Evolutionary conservation across 2,113 vertebrate species (phyloP), one percentile per base, ranked within the genome.

Genomic region (Actenoides hombroni): DNA sequence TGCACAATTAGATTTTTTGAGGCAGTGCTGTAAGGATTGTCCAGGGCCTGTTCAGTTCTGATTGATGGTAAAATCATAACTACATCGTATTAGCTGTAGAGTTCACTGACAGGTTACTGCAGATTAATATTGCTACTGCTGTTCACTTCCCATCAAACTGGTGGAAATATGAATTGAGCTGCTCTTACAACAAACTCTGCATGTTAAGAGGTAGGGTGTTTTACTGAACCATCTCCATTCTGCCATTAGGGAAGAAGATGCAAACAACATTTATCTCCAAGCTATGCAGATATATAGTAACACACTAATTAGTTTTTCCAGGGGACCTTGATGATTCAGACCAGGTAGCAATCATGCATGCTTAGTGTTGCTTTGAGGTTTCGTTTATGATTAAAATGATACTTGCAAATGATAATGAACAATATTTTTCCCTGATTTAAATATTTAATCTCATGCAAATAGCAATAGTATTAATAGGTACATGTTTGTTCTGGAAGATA

Each of bases 31-130:
- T 98, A 98, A 99, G 99, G 98, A 98, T 98, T 98, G 98, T 98
- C 98, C 98, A 98, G 98, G 98, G 98, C 98, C 97, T 96, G 97
- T 97, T 98, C 97, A 91, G 97, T 96, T 97, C 97, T 99, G 99
- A 99, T 99, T 99, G 99, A 99, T 99, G 99, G 98, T 98, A 99
- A 99, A 99, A 99, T 99, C 99, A 99, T 99, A 99, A 99, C 98
- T 97, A 98, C 98, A 98, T 98, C 98, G 98, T 99, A 99, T 99
- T 99, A 99, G 99, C 98, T 98, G 97, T 97, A 98, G 99, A 99
- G 99, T 99, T 99, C 99, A 99, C 98, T 98, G 98, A 96, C 97
- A 98, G 99, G 99, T 99, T 99, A 99, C 98, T 98, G 99, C 98
- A 98, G 98, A 98, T 98, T 98, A 98, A 99, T 98, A 98, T 97